Conservation (phyloP, 2,888 invertebrate species). For the Hemaris fuciformis region DNA sequence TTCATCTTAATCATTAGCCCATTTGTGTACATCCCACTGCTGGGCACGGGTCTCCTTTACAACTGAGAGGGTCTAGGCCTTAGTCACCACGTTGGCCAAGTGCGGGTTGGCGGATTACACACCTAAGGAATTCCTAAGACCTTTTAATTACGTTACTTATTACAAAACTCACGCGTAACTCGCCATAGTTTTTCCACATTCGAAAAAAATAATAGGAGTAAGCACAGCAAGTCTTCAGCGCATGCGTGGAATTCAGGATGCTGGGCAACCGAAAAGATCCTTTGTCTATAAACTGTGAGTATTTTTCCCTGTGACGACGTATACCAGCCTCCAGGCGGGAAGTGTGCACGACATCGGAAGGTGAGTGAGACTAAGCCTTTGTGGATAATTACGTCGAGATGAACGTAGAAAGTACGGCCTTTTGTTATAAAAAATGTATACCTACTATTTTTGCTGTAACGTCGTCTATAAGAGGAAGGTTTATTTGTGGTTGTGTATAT, state of each 20-base stretch:
- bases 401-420: neutral
- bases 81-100: no score
- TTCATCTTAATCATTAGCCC: no score
- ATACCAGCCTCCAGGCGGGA: neutral
- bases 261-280: constrained; percentile 43
- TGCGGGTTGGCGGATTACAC: no score
- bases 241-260: constrained; percentile 55
- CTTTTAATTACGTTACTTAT: no score
- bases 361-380: neutral
- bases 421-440: no score
- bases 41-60: no score
- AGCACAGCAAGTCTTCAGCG: constrained; percentile 29
- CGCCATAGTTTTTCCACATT: neutral
- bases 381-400: neutral
- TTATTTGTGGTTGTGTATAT: no score
- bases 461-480: no score
- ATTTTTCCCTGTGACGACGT: neutral
- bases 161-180: neutral
- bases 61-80: no score
- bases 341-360: neutral
- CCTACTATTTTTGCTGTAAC: no score
- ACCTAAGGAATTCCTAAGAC: no score
- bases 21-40: no score
- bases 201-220: constrained; percentile 1
- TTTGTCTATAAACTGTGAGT: constrained; percentile 49